Base-by-base conservation (phyloP, 2,113 vertebrate species). In the Dryoscopus gambensis region DNA sequence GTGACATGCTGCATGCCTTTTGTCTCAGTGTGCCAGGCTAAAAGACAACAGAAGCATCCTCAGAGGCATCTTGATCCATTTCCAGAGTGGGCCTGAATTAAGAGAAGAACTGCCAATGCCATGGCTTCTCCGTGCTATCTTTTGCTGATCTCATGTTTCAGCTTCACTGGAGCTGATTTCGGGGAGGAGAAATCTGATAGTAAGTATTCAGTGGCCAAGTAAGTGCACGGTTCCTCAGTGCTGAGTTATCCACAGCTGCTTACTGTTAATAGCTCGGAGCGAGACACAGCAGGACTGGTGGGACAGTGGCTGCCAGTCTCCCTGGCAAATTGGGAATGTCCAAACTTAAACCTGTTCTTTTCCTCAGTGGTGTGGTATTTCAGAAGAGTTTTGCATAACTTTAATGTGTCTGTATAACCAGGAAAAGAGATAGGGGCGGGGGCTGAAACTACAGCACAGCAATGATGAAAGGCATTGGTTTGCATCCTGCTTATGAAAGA, bases 201-300 rank as follows among this genome's bases (percentile, higher is more conserved):
- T n/a, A 27, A 95, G 57, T 77, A 84, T 93, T 94, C 80, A 76
- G 89, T 76, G 39, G 83, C 80, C 77, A 59, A 70, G 50, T 44
- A 28, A 83, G 46, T 15, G 55, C 65, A 30, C 0, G 2, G 57
- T 57, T 84, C 78, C 88, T 88, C 8, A 11, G 46, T 52, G 85
- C 90, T 67, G 57, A 94, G 94, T 89, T 95, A 94, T 89, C 86
- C 86, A 65, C 88, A 93, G 92, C 95, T 93, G 95, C 65, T 86
- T 57, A 37, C 76, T 55, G 35, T 77, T 89, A 93, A 86, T 57
- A 95, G 94, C 71, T 50, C 6, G 0, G 5, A 71, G 67, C 6
- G 55, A 79, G 78, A 79, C 57, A 73, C 70, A 63, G 35, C 65
- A 71, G 77, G 24, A 11, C 53, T 73, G 84, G 11, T 49, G 62